phyloP scores from a whole-genome alignment of 1,140 invertebrate genomes.

The Diploscapter pachys region DNA sequence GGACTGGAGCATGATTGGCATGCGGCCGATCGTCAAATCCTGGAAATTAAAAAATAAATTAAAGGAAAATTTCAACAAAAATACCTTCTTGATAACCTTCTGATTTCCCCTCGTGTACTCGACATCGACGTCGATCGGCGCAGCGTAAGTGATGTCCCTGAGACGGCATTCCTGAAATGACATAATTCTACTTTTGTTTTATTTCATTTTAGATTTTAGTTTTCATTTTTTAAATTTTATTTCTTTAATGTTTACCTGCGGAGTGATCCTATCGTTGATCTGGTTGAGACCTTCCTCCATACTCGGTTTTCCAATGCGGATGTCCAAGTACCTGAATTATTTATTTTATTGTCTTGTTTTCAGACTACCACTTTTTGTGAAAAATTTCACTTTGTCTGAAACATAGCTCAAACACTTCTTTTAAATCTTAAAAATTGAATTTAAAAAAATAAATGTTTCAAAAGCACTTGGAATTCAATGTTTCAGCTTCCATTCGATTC shows the following conservation, averaged over 20 bases:
- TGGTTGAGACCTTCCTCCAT: slow-evolving; percentile 88
- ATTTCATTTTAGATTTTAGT: too few relatives aligned
- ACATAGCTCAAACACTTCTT: too few relatives aligned
- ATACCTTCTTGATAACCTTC: slow-evolving; percentile 69
- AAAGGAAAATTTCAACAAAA: too few relatives aligned
- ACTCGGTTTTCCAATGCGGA: slow-evolving; percentile 83
- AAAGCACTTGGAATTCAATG: too few relatives aligned
- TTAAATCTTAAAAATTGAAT: too few relatives aligned
- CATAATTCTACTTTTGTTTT: too few relatives aligned
- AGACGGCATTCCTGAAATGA: slow-evolving; percentile 76
- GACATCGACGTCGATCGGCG: slow-evolving; percentile 93
- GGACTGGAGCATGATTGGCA: slow-evolving; percentile 96
- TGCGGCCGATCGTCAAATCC: slow-evolving; percentile 84
- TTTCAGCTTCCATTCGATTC: too few relatives aligned
- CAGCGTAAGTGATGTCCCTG: slow-evolving; percentile 93
- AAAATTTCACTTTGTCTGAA: not conserved
- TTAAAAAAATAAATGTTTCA: too few relatives aligned
- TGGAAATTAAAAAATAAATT: slow-evolving; percentile 61
- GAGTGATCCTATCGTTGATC: slow-evolving; percentile 75
- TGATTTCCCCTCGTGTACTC: slow-evolving; percentile 90
- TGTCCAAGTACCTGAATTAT: slow-evolving; percentile 72
- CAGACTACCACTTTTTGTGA: not conserved
- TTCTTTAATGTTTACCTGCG: slow-evolving; percentile 67
- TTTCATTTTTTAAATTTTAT: too few relatives aligned
- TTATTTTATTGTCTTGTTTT: too few relatives aligned